A percentile compares a stretch with the other conserved stretches of the same genome.
phyloP scores from a whole-genome alignment of 2,113 vertebrate species.

The Hemichromis elongatus region DNA sequence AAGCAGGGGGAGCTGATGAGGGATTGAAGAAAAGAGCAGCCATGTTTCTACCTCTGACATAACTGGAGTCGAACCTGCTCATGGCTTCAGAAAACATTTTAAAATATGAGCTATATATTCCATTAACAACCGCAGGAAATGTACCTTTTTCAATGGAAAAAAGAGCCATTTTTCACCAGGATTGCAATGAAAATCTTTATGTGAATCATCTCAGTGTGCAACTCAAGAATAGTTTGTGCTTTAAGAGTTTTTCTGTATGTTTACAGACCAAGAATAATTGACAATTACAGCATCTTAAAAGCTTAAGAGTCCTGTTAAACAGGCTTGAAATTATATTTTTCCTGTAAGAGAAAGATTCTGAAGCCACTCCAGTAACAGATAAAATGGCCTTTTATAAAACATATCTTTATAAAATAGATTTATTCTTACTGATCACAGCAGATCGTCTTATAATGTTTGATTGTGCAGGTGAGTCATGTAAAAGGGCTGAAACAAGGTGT shows the following conservation, averaged over 20 bases:
- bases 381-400: constrained; percentile 12
- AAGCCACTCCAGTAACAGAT: background rate
- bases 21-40: background rate
- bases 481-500: background rate
- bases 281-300: constrained; percentile 44
- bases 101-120: background rate
- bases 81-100: background rate
- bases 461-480: background rate
- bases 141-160: background rate
- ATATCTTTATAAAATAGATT: constrained; percentile 23
- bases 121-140: background rate
- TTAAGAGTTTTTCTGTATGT: background rate
- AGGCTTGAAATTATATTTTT: background rate
- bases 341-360: background rate
- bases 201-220: constrained; percentile 11
- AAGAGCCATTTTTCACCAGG: background rate
- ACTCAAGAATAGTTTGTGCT: background rate
- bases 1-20: background rate
- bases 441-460: background rate
- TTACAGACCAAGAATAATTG: constrained; percentile 14
- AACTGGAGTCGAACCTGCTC: background rate
- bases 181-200: constrained; percentile 17
- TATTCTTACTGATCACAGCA: constrained; percentile 23
- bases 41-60: background rate
- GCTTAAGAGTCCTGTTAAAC: background rate